Base-by-base conservation (phyloP, 2,888 invertebrate genomes). In the Scaptomyza flava region DNA sequence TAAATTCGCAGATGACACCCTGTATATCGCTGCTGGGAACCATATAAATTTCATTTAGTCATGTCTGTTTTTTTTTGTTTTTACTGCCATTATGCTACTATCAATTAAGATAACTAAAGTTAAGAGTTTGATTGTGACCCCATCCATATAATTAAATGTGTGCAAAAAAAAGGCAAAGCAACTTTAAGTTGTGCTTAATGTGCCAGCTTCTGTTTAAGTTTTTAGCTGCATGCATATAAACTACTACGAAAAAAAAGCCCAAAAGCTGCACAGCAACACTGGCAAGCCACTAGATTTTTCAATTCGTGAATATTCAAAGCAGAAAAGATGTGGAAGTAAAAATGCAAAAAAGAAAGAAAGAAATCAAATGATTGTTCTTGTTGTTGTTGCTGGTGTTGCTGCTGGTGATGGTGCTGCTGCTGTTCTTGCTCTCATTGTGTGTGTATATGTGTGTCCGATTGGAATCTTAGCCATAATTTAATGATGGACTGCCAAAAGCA, bases 401-500 rank as follows among this genome's bases (percentile, higher is more conserved):
- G 27, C 6, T 20, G 41, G 1, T 59, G 42, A 27, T 59, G 63
- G 11, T 54, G 51, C n/a, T 17, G 17, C n/a, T 17, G 17, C 17
- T 56, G 53, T 46, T 47, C 67, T 20, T 73, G 69, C 64, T 81
- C 63, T 59, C 43, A 59, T 74, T 68, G 64, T 58, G 53, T 58
- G 53, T 66, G 53, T 74, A 33, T 74, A 60, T 70, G 71, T 82
- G 74, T 85, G 71, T 83, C 68, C 74, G 84, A 87, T 85, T 85
- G 87, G 84, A 74, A 85, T 85, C 87, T 85, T 87, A 73, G 87
- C 84, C 81, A 87, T 73, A 83, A 88, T 76, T 86, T 88, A 88
- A 87, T 88, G 88, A 87, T 85, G 85, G 85, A 87, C 88, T 88
- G 87, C 88, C 87, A 87, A 85, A 84, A 85, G 84, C 84, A 87